These are phyloP conservation scores for Phaedon cochleariae DNA, from an alignment of 2,888 invertebrate genomes.

Conservation along the genomic window DNA sequence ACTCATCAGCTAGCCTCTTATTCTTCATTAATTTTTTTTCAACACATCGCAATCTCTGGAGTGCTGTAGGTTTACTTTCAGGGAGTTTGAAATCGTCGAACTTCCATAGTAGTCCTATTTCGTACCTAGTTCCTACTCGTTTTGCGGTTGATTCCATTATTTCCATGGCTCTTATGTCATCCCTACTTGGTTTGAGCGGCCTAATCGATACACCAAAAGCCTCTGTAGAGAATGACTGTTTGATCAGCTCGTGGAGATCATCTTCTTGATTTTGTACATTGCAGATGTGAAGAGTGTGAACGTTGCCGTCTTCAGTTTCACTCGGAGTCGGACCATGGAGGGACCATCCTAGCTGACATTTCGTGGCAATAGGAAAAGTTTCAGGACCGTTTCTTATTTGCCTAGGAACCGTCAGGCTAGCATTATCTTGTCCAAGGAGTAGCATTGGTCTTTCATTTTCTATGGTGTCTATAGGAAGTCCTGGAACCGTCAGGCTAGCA, in stretches of 20 bases:
- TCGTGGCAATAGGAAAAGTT: too few relatives aligned
- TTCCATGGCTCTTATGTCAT: neutral
- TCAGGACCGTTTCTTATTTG: too few relatives aligned
- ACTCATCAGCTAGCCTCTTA: neutral
- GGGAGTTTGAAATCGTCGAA: neutral
- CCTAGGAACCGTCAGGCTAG: too few relatives aligned
- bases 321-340: too few relatives aligned
- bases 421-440: too few relatives aligned
- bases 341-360: too few relatives aligned
- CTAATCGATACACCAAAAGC: neutral
- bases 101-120: neutral
- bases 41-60: neutral
- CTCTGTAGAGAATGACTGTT: neutral
- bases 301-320: too few relatives aligned
- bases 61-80: neutral
- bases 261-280: conserved; percentile 22
- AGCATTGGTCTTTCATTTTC: too few relatives aligned
- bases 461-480: too few relatives aligned
- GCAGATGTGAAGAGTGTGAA: too few relatives aligned
- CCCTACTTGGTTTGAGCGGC: neutral
- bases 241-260: conserved; percentile 10
- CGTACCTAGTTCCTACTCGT: too few relatives aligned
- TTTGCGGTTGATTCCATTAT: neutral
- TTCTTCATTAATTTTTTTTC: neutral
- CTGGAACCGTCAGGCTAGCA: too few relatives aligned